Evolutionary conservation across 2,113 vertebrate genomes (phyloP).

Genomic region (Atractosteus spatula): DNA sequence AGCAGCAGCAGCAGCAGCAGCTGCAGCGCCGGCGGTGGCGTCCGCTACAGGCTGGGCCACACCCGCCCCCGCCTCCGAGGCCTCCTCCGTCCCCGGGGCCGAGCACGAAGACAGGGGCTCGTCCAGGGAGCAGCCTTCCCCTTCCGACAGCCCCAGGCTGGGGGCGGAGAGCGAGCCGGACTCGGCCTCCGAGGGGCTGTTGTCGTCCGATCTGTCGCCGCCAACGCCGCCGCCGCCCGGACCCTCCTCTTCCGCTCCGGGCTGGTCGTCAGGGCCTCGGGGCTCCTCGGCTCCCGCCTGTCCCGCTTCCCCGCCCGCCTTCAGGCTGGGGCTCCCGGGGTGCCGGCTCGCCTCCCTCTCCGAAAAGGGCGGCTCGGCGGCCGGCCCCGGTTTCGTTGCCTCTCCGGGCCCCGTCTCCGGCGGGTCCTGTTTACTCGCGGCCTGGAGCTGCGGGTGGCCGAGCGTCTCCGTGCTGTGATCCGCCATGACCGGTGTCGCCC

Average conservation of each 20-base stretch:
- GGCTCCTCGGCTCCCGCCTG: conserved; percentile 24
- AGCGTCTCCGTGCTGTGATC: conserved; percentile 26
- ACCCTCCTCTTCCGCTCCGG: conserved; percentile 33
- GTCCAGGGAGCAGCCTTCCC: conserved; percentile 42
- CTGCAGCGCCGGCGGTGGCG: neutral
- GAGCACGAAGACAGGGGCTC: conserved; percentile 45
- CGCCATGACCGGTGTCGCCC: conserved; percentile 34
- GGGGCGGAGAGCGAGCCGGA: conserved; percentile 55
- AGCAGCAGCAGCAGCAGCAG: neutral
- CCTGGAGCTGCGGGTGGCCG: neutral
- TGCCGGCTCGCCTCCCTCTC: conserved; percentile 7
- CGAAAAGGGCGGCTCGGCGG: neutral
- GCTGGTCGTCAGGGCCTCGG: conserved; percentile 30
- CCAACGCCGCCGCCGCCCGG: conserved; percentile 24
- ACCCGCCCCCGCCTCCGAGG: conserved; percentile 23
- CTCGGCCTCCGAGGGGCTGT: conserved; percentile 45
- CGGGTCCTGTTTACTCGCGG: neutral
- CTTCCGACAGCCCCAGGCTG: conserved; percentile 55
- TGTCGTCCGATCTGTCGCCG: conserved; percentile 37
- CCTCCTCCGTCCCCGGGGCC: conserved; percentile 27
- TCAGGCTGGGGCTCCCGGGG: conserved; percentile 33
- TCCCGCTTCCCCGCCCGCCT: conserved; percentile 10
- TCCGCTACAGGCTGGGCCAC: conserved; percentile 1
- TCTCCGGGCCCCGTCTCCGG: neutral
- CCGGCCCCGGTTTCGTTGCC: conserved; percentile 6